Evolutionary conservation across 2,888 invertebrate species (phyloP), one percentile per base, ranked within the genome.

Genomic region (Meganola albula): DNA sequence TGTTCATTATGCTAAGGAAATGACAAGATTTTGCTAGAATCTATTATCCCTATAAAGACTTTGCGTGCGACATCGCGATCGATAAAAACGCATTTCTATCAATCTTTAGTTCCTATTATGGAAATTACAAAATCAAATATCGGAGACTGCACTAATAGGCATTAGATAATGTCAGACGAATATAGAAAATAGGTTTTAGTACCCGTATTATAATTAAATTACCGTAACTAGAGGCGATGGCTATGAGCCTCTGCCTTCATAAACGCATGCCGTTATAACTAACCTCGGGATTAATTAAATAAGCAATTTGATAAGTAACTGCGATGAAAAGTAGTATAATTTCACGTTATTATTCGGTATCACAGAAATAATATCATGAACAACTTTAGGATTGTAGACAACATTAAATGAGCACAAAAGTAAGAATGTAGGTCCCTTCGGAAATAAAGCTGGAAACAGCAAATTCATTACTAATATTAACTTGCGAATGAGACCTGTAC

Each of bases 1-100:
- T 75, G 71, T 80, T 77, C 74, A 82, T 83, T 77, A 78, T 71
- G 65, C 58, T 70, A 70, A 74, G 75, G 72, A 78, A 83, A 78
- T 70, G 70, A 69, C 72, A 69, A 74, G 69, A 73, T 74, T 78
- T 75, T 71, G 62, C 72, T 72, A 67, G 69, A 75, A 74, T 61
- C 59, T 63, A 74, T 74, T 72, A 73, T 69, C 67, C 65, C 62
- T 73, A 62, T 68, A 67, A 61, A 64, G 54, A 50, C 56, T 44
- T 39, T 28, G 38, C 31, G 10, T 24, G 20, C 20, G 20, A 34
- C 28, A 40, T 37, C 32, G 34, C 44, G 31, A 42, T 45, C 34
- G 46, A 48, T 49, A 44, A 45, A 44, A 58, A 50, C 35, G 27
- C 45, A 48, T 41, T n/a, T 56, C 50, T 50, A 59, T 60, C 52